phyloP scores from a whole-genome alignment of 1,140 invertebrate genomes.

The Panagrolaimus sp. region DNA sequence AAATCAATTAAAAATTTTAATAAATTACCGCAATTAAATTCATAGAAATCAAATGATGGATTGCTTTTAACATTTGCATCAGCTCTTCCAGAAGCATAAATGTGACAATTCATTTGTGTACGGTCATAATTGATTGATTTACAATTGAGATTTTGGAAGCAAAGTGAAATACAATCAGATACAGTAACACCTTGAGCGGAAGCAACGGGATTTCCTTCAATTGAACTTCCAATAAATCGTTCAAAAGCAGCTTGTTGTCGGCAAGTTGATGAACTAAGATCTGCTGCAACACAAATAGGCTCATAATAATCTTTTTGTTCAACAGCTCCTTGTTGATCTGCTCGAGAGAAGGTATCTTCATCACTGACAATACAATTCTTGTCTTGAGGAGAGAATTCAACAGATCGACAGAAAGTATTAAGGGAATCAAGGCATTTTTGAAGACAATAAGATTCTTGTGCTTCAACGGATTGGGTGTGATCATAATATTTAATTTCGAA shows the following conservation, averaged over 20 bases:
- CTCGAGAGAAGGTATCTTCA: constrained; percentile 59
- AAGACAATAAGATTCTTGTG: constrained; percentile 58
- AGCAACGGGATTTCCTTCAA: constrained; percentile 56
- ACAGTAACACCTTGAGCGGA: constrained; percentile 58
- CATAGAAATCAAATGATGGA: constrained; percentile 57
- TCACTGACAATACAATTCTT: constrained; percentile 60
- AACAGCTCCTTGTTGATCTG: constrained; percentile 57
- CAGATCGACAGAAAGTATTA: constrained; percentile 59
- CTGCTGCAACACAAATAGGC: constrained; percentile 58
- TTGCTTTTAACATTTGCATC: constrained; percentile 57
- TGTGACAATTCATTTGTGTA: constrained; percentile 57
- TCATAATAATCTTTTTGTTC: constrained; percentile 58
- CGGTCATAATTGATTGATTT: constrained; percentile 59
- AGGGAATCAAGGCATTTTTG: constrained; percentile 58
- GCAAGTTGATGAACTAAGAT: constrained; percentile 57
- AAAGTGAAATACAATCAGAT: constrained; percentile 58
- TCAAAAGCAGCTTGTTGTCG: constrained; percentile 59
- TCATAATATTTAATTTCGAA: constrained; percentile 60
- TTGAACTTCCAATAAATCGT: constrained; percentile 56
- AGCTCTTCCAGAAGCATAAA: constrained; percentile 54
- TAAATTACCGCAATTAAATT: constrained; percentile 56
- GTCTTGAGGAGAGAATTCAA: constrained; percentile 56
- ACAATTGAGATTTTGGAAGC: constrained; percentile 60
- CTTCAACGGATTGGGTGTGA: constrained; percentile 59
- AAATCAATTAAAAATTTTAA: neutral